A percentile compares a stretch with the other conserved stretches of the same genome.
phyloP scores from a whole-genome alignment of 2,888 invertebrate species.

The Doris montereyensis region DNA sequence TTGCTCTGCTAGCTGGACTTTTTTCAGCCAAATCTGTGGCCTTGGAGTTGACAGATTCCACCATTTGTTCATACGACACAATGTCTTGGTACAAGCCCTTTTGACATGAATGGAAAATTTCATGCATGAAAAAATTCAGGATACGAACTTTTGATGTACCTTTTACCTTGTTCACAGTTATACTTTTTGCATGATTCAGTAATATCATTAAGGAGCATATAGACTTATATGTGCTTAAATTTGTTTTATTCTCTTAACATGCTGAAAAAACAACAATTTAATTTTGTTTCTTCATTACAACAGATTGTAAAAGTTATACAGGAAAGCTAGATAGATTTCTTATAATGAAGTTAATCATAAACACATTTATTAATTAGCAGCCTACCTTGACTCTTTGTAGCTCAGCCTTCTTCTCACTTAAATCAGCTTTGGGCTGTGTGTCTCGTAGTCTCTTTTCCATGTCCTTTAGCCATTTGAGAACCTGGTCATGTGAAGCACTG shows the following conservation, averaged over 20 bases:
- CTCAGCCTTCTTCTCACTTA: constrained; percentile 69
- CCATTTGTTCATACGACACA: constrained; percentile 96
- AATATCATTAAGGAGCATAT: too few species aligned
- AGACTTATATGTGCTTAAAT: too few species aligned
- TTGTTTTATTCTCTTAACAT: too few species aligned
- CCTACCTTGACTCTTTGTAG: constrained; percentile 68
- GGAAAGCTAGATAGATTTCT: not conserved
- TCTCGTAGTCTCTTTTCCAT: constrained; percentile 84
- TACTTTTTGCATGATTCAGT: too few species aligned
- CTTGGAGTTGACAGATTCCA: constrained; percentile 93
- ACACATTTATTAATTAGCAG: not conserved
- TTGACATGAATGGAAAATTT: too few species aligned
- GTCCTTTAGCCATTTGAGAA: constrained; percentile 95
- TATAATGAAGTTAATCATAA: not conserved
- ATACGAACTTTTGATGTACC: too few species aligned
- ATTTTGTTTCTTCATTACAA: not conserved
- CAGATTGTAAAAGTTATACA: not conserved
- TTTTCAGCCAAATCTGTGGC: constrained; percentile 93
- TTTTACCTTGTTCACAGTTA: too few species aligned
- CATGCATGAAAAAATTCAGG: too few species aligned
- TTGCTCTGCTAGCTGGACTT: constrained; percentile 77
- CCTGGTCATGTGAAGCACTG: constrained; percentile 91
- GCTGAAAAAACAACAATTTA: too few species aligned
- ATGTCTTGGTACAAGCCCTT: constrained; percentile 95
- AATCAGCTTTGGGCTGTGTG: constrained; percentile 64